Evolutionary conservation across 92 coral and sea anemone species (phyloP).

Genomic region (Zoanthus gigantus): DNA sequence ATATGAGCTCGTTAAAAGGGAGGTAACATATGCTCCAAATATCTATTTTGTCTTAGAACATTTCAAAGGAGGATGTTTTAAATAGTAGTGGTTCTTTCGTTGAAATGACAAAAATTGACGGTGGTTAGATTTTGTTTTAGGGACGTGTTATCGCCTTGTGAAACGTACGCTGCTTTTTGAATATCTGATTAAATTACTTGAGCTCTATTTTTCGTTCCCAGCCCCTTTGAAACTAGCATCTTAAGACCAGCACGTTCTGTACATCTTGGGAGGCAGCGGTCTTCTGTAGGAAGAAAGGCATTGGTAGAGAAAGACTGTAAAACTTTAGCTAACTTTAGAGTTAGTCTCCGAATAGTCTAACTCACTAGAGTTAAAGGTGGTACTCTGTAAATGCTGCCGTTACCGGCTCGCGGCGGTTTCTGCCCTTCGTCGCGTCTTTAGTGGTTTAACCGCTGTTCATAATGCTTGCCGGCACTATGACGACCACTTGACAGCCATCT

Average conservation of each 20-base stretch:
- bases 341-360: neutral
- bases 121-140: neutral
- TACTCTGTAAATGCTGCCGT: neutral
- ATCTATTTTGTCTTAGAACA: too few species aligned
- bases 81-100: neutral
- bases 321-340: neutral
- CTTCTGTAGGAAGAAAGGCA: neutral
- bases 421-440: neutral
- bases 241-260: neutral
- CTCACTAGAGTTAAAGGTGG: neutral
- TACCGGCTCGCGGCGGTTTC: neutral
- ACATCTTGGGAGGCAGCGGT: neutral
- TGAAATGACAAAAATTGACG: neutral
- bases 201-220: neutral
- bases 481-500: too few species aligned
- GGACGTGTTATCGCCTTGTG: neutral
- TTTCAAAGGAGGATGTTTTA: too few species aligned
- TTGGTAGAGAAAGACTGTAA: neutral
- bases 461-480: neutral
- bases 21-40: neutral
- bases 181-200: neutral
- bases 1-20: neutral
- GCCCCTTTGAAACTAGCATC: slow-evolving; percentile 24
- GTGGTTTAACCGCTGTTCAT: neutral
- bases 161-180: neutral